Evolutionary conservation across 2,113 vertebrate genomes (phyloP).

Genomic region (Penelope pileata): DNA sequence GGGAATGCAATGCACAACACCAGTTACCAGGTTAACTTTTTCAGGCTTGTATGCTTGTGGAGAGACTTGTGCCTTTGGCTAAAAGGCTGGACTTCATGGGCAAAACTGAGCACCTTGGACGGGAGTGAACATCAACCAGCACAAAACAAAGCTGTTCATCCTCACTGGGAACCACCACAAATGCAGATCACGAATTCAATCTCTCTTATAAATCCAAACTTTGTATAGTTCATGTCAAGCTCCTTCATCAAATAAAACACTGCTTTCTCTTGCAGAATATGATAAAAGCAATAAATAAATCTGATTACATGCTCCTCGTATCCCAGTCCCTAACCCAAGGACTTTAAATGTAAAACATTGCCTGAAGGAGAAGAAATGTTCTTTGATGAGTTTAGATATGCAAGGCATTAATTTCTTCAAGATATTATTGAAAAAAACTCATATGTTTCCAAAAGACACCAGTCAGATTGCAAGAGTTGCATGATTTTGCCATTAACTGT

Average conservation of each 20-base stretch:
- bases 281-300: not conserved
- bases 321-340: not conserved
- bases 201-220: not conserved
- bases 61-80: not conserved
- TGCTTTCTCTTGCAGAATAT: not conserved
- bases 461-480: not conserved
- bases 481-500: not conserved
- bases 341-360: not conserved
- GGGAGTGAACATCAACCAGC: not conserved
- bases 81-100: not conserved
- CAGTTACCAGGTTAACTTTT: not conserved
- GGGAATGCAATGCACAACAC: not conserved
- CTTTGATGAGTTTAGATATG: not conserved
- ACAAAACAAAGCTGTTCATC: not conserved
- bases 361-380: not conserved
- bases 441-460: not conserved
- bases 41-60: too few relatives aligned
- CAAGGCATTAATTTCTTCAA: not conserved
- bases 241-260: not conserved
- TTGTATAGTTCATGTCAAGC: not conserved
- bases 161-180: not conserved
- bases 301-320: not conserved
- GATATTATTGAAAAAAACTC: not conserved
- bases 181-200: not conserved
- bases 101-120: not conserved